Conservation (phyloP, 2,797 vertebrate species). For the Myotis planiceps region DNA sequence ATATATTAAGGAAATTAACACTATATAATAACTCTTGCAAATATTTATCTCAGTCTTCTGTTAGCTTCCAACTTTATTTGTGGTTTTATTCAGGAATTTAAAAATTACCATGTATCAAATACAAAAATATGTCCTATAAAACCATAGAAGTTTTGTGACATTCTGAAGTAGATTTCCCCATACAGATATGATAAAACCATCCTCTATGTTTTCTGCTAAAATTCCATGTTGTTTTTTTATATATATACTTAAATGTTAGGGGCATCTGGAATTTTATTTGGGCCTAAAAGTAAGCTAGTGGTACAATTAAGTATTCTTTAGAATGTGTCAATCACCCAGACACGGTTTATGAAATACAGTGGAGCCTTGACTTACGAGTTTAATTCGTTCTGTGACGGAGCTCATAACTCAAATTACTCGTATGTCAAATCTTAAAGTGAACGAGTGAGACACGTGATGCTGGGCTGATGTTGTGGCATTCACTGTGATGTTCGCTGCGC, state of each 20-base stretch:
- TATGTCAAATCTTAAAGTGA: no score
- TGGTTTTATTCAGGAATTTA: neutral
- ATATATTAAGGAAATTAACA: neutral
- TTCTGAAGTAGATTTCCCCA: neutral
- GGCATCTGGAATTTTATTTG: slow-evolving; percentile 31
- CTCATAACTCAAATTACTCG: no score
- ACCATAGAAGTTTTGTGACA: neutral
- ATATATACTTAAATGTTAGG: slow-evolving; percentile 3
- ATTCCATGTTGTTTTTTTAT: neutral
- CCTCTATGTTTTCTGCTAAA: neutral
- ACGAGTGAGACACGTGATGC: no score
- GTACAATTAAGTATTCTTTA: slow-evolving; percentile 20
- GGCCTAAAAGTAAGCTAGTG: neutral
- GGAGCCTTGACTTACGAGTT: no score
- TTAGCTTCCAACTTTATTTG: neutral
- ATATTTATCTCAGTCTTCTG: neutral
- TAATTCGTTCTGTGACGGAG: no score
- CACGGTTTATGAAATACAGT: neutral
- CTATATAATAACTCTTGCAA: neutral
- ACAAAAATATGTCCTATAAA: neutral
- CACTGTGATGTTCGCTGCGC: no score
- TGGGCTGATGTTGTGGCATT: no score
- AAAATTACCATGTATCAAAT: neutral
- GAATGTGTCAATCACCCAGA: neutral
- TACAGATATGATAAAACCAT: neutral